These are phyloP conservation scores for Drosophila sechellia DNA, from an alignment of 1,140 invertebrate species.

Conservation along the genomic window DNA sequence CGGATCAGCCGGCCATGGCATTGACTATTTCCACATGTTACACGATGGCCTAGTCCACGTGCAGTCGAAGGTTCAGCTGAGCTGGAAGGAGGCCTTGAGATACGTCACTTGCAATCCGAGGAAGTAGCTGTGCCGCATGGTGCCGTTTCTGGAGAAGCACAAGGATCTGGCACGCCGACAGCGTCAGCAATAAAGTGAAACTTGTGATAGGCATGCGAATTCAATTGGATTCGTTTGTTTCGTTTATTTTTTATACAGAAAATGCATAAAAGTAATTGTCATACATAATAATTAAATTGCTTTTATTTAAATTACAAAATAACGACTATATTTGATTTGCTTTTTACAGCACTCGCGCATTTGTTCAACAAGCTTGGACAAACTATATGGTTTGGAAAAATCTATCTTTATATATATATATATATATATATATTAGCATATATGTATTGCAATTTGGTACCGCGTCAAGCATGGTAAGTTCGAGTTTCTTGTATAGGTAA, in stretches of 20 bases:
- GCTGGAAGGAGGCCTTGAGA: not conserved
- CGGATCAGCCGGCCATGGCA: slow-evolving; percentile 16
- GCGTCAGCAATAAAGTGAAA: slow-evolving; percentile 15
- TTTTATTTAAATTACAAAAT: slow-evolving; percentile 78
- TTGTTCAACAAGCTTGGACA: slow-evolving; percentile 67
- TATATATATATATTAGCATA: slow-evolving; percentile 43
- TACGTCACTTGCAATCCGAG: not conserved
- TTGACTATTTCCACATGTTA: slow-evolving; percentile 28
- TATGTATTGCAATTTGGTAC: slow-evolving; percentile 66
- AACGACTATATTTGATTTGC: slow-evolving; percentile 82
- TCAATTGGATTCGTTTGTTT: slow-evolving; percentile 55
- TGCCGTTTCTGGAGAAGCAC: not conserved
- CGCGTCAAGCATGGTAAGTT: slow-evolving; percentile 49
- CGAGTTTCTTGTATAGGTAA: slow-evolving; percentile 60
- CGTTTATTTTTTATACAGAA: slow-evolving; percentile 71
- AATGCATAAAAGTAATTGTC: slow-evolving; percentile 67
- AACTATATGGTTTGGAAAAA: slow-evolving; percentile 39
- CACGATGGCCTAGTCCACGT: not conserved
- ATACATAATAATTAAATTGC: slow-evolving; percentile 65
- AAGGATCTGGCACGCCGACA: not conserved
- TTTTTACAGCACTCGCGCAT: slow-evolving; percentile 72
- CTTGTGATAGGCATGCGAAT: slow-evolving; percentile 7
- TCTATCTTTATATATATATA: slow-evolving; percentile 45
- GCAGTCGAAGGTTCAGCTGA: not conserved
- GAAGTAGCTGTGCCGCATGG: not conserved